Base-by-base conservation (phyloP, 2,888 invertebrate species). In the Drosophila paramelanica region DNA sequence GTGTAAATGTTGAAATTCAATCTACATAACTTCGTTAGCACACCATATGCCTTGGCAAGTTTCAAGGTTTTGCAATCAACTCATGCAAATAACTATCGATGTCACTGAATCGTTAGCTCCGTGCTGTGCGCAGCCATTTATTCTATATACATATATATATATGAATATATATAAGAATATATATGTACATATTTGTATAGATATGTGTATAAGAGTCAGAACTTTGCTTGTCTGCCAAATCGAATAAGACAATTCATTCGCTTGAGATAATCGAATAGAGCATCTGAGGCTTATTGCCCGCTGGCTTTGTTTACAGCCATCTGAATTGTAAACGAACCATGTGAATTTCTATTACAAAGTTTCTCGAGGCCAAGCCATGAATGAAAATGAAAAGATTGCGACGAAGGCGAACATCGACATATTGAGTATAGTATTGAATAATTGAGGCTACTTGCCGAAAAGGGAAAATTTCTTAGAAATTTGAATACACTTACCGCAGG, bases 161-260 rank as follows among this genome's bases (percentile, higher is more conserved):
- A 41, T 13, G 27, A 8, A 20, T 0, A 31, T 31, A 5, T 5
- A 10, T 4, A n/a, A 20, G 11, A 25, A 11, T 23, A 20, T 38
- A 14, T 31, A 17, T 67, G 41, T 25, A 31, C 43, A 25, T 45
- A 31, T 39, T 23, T 8, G 17, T 36, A 23, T 36, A 52, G 31
- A 31, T 31, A 31, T 8, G 10, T 31, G 10, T 10, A 31, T 31
- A 31, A 31, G 53, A 56, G 73, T 55, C 42, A 42, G 42, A 62
- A 62, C 41, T 65, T 52, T 58, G 59, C 65, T 64, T 57, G 64
- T 65, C 69, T 70, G 67, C 66, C 67, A 81, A 89, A 89, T 84
- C 82, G 81, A 83, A 89, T 83, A 88, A 88, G 85, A 84, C 89
- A 88, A 89, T 89, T 70, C 89, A 88, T 81, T 88, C 88, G 79